Percentiles rank a stretch among this genome's conserved stretches.
Evolutionary conservation across 2,797 vertebrate genomes (phyloP).

Genomic region (Chromis chromis): DNA sequence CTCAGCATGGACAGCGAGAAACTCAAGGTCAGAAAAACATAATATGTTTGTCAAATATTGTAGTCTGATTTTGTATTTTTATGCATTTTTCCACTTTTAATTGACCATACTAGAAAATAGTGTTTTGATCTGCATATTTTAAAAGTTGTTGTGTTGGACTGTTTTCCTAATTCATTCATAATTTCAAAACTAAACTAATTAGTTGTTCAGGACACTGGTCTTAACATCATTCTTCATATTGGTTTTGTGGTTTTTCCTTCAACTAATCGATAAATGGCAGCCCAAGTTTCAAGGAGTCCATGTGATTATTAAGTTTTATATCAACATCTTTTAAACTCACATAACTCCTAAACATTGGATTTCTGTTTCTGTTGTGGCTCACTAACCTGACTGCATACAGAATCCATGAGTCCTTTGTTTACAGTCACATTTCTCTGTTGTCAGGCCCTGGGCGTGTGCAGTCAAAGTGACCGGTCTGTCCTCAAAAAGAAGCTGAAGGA

Average conservation of each 20-base stretch:
- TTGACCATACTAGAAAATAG: background rate
- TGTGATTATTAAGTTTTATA: too few species aligned
- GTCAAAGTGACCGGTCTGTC: constrained; percentile 87
- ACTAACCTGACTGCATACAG: background rate
- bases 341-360: background rate
- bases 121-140: background rate
- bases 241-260: too few species aligned
- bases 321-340: too few species aligned
- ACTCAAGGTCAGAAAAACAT: constrained; percentile 83
- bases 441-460: constrained; percentile 88
- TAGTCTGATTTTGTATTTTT: background rate
- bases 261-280: too few species aligned
- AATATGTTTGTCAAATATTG: background rate
- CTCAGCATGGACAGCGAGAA: constrained; percentile 89
- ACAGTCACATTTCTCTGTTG: background rate
- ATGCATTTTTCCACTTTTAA: background rate
- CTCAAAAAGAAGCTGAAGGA: constrained; percentile 92
- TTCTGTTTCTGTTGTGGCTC: background rate
- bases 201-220: background rate
- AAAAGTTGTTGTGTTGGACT: background rate
- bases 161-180: background rate
- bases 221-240: background rate
- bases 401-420: background rate
- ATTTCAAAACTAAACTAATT: background rate
- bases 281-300: too few species aligned